These are phyloP conservation scores for Agrochola lychnidis DNA, from an alignment of 2,888 invertebrate genomes.

Conservation along the genomic window DNA sequence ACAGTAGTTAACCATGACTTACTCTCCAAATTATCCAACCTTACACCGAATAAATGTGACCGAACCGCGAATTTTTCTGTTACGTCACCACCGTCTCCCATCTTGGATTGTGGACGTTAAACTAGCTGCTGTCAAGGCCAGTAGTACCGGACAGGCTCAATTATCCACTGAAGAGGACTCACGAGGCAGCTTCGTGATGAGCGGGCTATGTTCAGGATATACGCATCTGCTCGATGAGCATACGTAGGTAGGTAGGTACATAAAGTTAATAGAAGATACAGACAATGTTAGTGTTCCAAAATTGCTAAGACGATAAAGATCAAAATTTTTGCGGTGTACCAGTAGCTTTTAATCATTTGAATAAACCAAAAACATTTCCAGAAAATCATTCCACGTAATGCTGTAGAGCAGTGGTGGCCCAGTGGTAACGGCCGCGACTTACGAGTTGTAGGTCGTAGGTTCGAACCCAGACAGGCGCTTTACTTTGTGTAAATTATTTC, in stretches of 20 bases:
- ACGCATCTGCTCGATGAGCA: conserved; percentile 8
- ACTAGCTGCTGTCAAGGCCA: conserved; percentile 73
- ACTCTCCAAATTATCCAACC: conserved; percentile 40
- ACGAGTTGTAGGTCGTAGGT: too few species aligned
- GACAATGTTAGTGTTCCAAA: too few species aligned
- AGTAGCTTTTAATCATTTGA: conserved; percentile 13
- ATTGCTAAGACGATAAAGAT: neutral
- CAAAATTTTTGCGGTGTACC: neutral
- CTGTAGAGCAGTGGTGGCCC: too few species aligned
- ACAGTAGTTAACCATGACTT: conserved; percentile 58
- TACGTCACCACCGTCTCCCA: conserved; percentile 58
- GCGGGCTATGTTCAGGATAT: conserved; percentile 45
- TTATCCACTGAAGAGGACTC: conserved; percentile 73
- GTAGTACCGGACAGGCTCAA: conserved; percentile 72
- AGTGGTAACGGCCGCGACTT: too few species aligned
- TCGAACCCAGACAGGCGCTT: too few species aligned
- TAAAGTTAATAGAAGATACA: neutral
- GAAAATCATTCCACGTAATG: conserved; percentile 14
- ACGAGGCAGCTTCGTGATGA: conserved; percentile 53
- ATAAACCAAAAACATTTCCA: conserved; percentile 16
- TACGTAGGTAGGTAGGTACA: conserved; percentile 1
- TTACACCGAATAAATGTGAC: conserved; percentile 44
- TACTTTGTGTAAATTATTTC: too few species aligned
- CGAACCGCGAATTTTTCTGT: conserved; percentile 46
- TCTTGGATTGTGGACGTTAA: conserved; percentile 54